Conservation (phyloP, 2,888 invertebrate species). For the Watsonalla cultraria region DNA sequence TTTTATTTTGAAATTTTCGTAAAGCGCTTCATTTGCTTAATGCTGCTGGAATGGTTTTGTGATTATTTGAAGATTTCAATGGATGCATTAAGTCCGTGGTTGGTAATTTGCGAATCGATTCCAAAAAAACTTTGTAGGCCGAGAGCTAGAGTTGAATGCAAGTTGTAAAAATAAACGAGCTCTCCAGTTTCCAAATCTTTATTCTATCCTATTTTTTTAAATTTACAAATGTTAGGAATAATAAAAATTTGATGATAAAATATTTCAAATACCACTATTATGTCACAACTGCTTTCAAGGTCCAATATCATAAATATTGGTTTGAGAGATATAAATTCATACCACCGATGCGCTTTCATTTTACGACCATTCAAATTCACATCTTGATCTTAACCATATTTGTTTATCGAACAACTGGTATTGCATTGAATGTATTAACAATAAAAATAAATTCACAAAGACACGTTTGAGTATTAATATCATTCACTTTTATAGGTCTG, state of each 20-base stretch:
- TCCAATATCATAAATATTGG: too few relatives aligned
- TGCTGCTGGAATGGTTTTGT: constrained; percentile 23
- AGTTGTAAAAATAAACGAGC: too few relatives aligned
- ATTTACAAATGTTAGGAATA: too few relatives aligned
- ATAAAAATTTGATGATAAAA: too few relatives aligned
- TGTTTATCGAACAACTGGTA: neutral
- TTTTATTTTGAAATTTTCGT: constrained; percentile 29
- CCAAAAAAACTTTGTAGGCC: too few relatives aligned
- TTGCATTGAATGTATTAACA: constrained; percentile 5
- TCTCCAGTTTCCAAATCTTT: too few relatives aligned
- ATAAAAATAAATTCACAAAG: constrained; percentile 23
- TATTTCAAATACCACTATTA: too few relatives aligned
- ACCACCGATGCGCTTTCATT: neutral
- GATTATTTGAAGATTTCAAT: neutral
- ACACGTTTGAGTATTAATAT: constrained; percentile 42
- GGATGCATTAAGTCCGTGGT: too few relatives aligned
- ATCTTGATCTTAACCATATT: neutral
- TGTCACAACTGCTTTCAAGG: too few relatives aligned
- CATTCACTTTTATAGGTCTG: constrained; percentile 49
- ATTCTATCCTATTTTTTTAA: too few relatives aligned
- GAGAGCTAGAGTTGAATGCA: too few relatives aligned
- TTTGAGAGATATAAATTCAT: neutral
- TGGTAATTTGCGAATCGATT: too few relatives aligned
- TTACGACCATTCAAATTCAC: neutral
- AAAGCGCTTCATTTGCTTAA: constrained; percentile 45